Evolutionary conservation across 2,888 invertebrate species (phyloP).

Genomic region (Hyppa rectilinea): DNA sequence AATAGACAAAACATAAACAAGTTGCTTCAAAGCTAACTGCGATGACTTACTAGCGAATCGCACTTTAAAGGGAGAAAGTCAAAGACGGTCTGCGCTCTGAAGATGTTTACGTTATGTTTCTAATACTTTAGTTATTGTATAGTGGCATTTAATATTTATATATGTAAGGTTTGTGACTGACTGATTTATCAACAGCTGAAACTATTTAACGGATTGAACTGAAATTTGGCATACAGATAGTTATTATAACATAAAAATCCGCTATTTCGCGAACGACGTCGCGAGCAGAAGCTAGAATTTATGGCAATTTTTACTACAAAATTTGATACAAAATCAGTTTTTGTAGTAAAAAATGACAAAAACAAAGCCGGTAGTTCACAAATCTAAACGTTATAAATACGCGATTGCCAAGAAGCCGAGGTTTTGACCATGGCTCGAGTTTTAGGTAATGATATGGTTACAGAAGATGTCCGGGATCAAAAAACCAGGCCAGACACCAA

Average conservation of each 20-base stretch:
- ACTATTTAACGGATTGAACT: too few relatives aligned
- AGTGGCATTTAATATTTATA: neutral
- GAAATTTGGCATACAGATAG: too few relatives aligned
- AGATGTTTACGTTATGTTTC: conserved; percentile 26
- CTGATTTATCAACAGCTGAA: too few relatives aligned
- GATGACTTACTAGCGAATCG: conserved; percentile 40
- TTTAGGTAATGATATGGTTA: neutral
- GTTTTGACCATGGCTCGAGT: neutral
- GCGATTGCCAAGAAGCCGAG: neutral
- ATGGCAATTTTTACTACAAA: too few relatives aligned
- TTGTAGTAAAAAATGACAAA: too few relatives aligned
- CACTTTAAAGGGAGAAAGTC: conserved; percentile 43
- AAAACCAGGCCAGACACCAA: neutral
- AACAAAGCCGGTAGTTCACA: too few relatives aligned
- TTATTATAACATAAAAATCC: too few relatives aligned
- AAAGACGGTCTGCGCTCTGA: conserved; percentile 45
- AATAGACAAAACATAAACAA: conserved; percentile 33
- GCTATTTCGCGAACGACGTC: too few relatives aligned
- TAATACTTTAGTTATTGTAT: conserved; percentile 2
- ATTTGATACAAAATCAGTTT: too few relatives aligned
- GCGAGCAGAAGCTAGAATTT: too few relatives aligned
- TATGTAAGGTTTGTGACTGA: too few relatives aligned
- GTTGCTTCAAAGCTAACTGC: conserved; percentile 1
- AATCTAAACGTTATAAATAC: neutral
- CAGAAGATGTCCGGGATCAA: neutral